Evolutionary conservation across 2,797 vertebrate genomes (phyloP), one percentile per base, ranked within the genome.

Genomic region (Phrynocephalus forsythii): DNA sequence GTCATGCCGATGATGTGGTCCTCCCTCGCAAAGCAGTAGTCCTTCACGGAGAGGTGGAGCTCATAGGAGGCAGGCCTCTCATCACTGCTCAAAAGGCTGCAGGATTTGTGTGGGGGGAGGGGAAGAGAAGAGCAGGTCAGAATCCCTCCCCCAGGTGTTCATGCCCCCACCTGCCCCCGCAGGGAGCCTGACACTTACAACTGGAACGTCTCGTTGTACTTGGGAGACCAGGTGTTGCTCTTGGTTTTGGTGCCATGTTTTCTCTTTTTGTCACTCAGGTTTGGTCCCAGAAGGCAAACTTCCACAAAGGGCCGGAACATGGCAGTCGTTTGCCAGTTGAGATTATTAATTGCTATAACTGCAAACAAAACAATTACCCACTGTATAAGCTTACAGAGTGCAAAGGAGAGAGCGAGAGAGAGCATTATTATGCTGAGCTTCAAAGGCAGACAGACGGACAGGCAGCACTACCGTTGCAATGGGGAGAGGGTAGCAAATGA

Each of bases 271-370:
- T 99, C 98, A 68, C 97, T 96, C 7, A 99, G 97, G 88, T 97
- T 98, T 60, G 99, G 99, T 72, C 99, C 99, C 67, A 99, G 93
- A 0, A 98, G 96, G 77, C 97, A 99, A 84, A 99, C 97, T 95
- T 99, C 99, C 66, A 99, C 98, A 2, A 99, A 99, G 0, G 99
- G 99, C n/a, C 99, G 97, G 96, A 99, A 99, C 98, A 99, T 99
- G 67, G 98, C 97, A 0, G 97, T 98, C 50, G 99, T 99, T 95
- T 99, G 98, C 99, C 99, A 99, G 93, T 93, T 96, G 73, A 99
- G 97, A 88, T 98, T 98, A 92, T 98, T 98, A 82, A 99, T 97
- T 26, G 95, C 98, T 56, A 99, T 96, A 95, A 99, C 99, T 99
- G 88, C 90, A 91, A 56, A 87, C 10, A 81, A 75, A 68, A 44